Evolutionary conservation across 2,113 vertebrate species (phyloP).

Genomic region (Muntiacus reevesi): DNA sequence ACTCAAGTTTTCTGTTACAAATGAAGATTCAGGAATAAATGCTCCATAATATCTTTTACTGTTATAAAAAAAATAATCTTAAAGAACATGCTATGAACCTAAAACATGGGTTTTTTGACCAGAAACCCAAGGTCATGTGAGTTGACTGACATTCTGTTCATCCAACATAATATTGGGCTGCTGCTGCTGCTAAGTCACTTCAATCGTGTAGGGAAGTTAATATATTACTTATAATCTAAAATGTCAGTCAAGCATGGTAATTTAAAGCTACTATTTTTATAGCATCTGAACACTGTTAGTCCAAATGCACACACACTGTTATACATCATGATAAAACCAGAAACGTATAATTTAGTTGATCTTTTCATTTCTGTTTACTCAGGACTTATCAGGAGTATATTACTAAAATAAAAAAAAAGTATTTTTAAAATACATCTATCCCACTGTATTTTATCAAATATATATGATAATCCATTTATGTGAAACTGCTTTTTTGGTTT

Average conservation of each 20-base stretch:
- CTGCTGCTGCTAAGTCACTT: no score
- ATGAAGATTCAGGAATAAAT: not conserved
- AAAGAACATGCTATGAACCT: not conserved
- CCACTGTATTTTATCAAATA: not conserved
- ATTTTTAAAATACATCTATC: not conserved
- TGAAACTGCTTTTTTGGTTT: not conserved
- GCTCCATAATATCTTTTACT: not conserved
- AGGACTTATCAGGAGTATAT: not conserved
- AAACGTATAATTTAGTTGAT: not conserved
- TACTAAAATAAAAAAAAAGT: not conserved
- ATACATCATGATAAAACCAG: not conserved
- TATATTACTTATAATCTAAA: not conserved
- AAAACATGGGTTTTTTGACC: not conserved
- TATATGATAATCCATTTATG: not conserved
- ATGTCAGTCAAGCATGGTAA: not conserved
- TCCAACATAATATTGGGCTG: not conserved
- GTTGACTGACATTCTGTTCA: not conserved
- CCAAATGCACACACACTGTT: not conserved
- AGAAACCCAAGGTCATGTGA: not conserved
- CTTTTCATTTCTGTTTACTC: not conserved
- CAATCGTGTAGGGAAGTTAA: no score
- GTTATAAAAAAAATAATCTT: not conserved
- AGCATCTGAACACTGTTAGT: not conserved
- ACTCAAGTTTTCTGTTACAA: not conserved
- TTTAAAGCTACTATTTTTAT: not conserved